Base-by-base conservation (phyloP, 2,113 vertebrate species). In the Rhea pennata region DNA sequence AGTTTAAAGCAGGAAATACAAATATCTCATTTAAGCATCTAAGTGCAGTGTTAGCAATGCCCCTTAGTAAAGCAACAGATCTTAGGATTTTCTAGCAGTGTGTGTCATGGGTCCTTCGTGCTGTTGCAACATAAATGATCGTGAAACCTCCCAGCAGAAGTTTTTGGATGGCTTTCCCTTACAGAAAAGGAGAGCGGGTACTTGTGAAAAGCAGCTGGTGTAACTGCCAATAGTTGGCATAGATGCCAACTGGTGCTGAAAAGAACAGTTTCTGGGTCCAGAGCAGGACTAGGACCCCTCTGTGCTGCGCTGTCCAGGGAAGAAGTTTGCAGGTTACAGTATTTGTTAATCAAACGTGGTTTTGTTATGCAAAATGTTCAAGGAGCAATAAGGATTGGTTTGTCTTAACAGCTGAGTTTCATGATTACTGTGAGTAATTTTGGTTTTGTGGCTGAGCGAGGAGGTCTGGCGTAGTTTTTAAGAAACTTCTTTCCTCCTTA, bases 361-460 rank as follows among this genome's bases (percentile, higher is more conserved):
- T 27, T 12, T 39, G n/a, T 36, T 73, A 21, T 24, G 27, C 44
- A 65, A 40, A 79, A 23, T 48, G 22, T 58, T 88, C 39, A n/a
- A 46, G 48, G 59, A 56, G 14, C 11, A 64, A 11, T 40, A 67
- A 33, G 10, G 2, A 1, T 7, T 76, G 21, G 8, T 73, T 84
- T 79, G 8, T 73, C 78, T 12, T 54, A 15, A 44, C 22, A 9
- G 29, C 10, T 0, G 0, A 69, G 4, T 70, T 14, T 27, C 0
- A 0, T 51, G 10, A 36, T 51, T 22, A 54, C 15, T 0, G 0
- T 3, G 5, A 65, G 14, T 5, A 5, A 29, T 79, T 85, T 74
- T 50, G n/a, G 64, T 26, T 79, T 70, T 26, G 33, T 7, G 40
- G 27, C 62, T 70, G 53, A 4, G 10, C 46, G 23, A 27, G 59